These are phyloP conservation scores for Orthonevra nobilis DNA, from an alignment of 2,888 invertebrate species.

Conservation along the genomic window DNA sequence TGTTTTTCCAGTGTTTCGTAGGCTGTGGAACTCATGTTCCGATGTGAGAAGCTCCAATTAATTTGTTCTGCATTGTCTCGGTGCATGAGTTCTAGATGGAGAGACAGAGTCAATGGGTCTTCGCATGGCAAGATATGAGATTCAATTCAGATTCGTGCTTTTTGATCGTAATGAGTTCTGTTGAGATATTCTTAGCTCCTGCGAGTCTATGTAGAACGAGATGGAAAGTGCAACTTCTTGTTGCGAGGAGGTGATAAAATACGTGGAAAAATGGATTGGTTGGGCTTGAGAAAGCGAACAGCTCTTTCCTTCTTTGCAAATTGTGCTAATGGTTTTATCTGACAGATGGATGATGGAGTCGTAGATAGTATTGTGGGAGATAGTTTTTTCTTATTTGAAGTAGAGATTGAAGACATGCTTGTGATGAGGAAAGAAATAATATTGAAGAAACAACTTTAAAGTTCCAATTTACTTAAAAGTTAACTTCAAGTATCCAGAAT, in stretches of 20 bases:
- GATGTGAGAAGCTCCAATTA: conserved; percentile 50
- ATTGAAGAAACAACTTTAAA: too few species aligned
- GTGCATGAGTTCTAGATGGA: conserved; percentile 19
- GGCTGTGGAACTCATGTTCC: conserved; percentile 39
- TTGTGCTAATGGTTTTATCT: conserved; percentile 45
- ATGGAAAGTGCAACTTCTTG: conserved; percentile 61
- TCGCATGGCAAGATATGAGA: conserved; percentile 53
- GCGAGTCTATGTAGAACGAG: conserved; percentile 42
- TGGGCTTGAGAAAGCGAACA: conserved; percentile 30
- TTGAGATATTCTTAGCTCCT: conserved; percentile 17
- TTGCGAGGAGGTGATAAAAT: conserved; percentile 28
- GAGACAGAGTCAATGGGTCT: conserved; percentile 57
- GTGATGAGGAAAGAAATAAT: too few species aligned
- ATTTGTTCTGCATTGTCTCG: conserved; percentile 31
- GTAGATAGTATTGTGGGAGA: too few species aligned
- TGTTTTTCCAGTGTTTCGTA: conserved; percentile 12
- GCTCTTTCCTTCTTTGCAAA: conserved; percentile 20
- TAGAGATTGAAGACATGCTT: too few species aligned
- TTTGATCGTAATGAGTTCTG: conserved; percentile 31
- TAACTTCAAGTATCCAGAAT: too few species aligned
- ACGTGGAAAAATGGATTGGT: conserved; percentile 20
- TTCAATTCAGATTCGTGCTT: conserved; percentile 17
- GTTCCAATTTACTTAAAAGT: too few species aligned
- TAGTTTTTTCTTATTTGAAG: too few species aligned
- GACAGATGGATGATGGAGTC: conserved; percentile 24